Evolutionary conservation across 2,113 vertebrate species (phyloP).

Genomic region (Gracilinanus agilis): DNA sequence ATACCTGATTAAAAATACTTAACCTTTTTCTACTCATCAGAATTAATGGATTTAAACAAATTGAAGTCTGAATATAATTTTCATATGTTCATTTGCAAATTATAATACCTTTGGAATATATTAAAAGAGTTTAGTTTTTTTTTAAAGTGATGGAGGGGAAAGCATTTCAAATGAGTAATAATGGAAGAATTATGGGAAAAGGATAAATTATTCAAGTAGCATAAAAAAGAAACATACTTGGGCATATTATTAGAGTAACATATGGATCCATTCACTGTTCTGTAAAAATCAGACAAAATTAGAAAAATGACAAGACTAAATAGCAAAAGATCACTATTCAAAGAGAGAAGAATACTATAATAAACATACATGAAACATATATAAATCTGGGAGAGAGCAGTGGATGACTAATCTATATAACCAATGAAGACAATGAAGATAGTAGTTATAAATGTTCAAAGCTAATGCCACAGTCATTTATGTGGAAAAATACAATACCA

Average conservation of each 20-base stretch:
- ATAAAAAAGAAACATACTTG: slow-evolving; percentile 61
- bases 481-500: not conserved
- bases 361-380: slow-evolving; percentile 44
- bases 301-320: slow-evolving; percentile 53
- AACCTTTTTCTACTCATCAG: not conserved
- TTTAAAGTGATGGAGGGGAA: slow-evolving; percentile 40
- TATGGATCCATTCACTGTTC: slow-evolving; percentile 48
- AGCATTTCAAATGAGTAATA: slow-evolving; percentile 64
- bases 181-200: slow-evolving; percentile 48
- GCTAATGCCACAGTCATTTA: not conserved
- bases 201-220: slow-evolving; percentile 23
- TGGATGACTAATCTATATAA: not conserved
- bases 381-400: not conserved
- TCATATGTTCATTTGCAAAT: slow-evolving; percentile 48
- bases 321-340: slow-evolving; percentile 52
- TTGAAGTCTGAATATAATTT: slow-evolving; percentile 1
- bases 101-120: slow-evolving; percentile 29
- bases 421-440: not conserved
- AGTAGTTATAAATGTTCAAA: not conserved
- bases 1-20: not conserved
- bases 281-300: slow-evolving; percentile 60
- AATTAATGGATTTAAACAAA: slow-evolving; percentile 33
- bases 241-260: slow-evolving; percentile 43
- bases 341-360: slow-evolving; percentile 49
- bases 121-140: slow-evolving; percentile 61